Percentiles rank a stretch among this genome's conserved stretches.
Conservation (phyloP, 35 echinoderm and acorn worm species). For the Ophioderma brevispina region DNA sequence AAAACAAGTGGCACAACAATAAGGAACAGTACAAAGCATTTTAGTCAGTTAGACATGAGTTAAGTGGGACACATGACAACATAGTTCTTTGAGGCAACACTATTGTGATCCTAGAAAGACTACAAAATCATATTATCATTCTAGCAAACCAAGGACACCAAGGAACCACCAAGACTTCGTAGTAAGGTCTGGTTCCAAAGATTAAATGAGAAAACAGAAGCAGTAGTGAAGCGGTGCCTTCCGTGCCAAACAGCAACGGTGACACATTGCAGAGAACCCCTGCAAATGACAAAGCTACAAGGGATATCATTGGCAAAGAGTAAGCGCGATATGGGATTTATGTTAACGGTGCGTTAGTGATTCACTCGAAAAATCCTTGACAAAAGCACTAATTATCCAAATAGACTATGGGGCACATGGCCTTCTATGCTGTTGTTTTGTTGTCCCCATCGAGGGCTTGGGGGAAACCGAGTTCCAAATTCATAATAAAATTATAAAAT, state of each 20-base stretch:
- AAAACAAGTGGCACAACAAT: background rate
- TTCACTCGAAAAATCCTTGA: too few species aligned
- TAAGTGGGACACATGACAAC: background rate
- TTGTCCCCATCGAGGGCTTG: too few species aligned
- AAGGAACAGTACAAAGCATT: background rate
- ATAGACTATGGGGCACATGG: too few species aligned
- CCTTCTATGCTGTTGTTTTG: too few species aligned
- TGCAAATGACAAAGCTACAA: background rate
- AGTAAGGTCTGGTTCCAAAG: background rate
- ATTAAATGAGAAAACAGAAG: background rate
- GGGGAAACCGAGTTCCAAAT: too few species aligned
- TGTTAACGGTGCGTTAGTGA: too few species aligned
- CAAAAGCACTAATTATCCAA: too few species aligned
- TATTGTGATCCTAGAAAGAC: background rate
- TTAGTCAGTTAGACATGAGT: background rate
- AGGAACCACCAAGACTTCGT: background rate
- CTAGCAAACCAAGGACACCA: background rate
- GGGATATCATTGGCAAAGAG: too few species aligned
- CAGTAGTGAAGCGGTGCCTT: background rate
- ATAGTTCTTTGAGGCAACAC: background rate
- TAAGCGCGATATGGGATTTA: too few species aligned
- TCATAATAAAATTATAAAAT: too few species aligned
- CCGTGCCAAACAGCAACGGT: background rate
- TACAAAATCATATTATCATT: background rate
- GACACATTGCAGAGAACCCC: background rate